These are phyloP conservation scores for Bruchidius siliquastri DNA, from an alignment of 2,888 invertebrate genomes.

Conservation along the genomic window DNA sequence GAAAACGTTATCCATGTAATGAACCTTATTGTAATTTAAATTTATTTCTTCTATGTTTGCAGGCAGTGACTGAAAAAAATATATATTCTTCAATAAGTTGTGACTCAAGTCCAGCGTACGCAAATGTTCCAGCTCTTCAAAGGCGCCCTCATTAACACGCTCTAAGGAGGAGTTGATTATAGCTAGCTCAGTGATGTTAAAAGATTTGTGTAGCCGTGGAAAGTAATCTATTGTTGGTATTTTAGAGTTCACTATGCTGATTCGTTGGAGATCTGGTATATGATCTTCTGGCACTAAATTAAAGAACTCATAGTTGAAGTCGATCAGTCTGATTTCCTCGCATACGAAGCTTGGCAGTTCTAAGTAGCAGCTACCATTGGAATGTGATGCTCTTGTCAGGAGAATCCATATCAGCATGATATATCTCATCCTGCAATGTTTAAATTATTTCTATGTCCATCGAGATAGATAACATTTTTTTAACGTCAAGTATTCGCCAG, in stretches of 20 bases:
- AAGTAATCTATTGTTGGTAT: conserved; percentile 4
- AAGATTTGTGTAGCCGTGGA: background rate
- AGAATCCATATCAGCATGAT: background rate
- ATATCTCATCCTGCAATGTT: conserved; percentile 5
- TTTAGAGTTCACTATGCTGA: conserved; percentile 4
- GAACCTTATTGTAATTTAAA: conserved; percentile 8
- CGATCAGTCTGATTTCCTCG: background rate
- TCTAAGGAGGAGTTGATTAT: conserved; percentile 12
- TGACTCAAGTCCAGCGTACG: conserved; percentile 4
- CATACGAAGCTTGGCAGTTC: background rate
- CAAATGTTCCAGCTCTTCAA: conserved; percentile 7
- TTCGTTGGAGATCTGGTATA: background rate
- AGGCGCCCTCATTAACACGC: conserved; percentile 2
- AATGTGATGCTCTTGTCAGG: background rate
- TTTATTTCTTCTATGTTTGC: background rate
- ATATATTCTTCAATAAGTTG: conserved; percentile 9
- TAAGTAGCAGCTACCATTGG: background rate
- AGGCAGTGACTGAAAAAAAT: conserved; percentile 5
- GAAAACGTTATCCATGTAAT: conserved; percentile 10
- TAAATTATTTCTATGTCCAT: background rate
- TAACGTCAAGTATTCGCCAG: too few species aligned
- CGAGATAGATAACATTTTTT: too few species aligned
- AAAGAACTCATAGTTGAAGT: background rate
- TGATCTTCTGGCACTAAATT: background rate
- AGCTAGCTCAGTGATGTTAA: conserved; percentile 1